phyloP scores from a whole-genome alignment of 2,113 vertebrate species.

The Pluvialis apricaria region DNA sequence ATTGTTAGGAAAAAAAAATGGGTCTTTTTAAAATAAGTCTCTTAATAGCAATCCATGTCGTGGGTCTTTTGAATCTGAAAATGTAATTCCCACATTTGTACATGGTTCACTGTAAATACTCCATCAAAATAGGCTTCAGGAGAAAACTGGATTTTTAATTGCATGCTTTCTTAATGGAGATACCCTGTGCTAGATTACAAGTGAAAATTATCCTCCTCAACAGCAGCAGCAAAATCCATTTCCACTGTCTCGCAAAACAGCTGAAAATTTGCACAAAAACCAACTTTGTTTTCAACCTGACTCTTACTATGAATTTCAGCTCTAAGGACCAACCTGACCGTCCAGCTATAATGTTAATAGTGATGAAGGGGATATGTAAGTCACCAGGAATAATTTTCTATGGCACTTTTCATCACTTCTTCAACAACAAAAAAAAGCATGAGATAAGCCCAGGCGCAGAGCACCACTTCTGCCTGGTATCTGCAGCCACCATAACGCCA shows the following conservation, averaged over 20 bases:
- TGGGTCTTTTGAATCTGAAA: background rate
- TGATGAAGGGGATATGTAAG: background rate
- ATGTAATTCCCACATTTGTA: background rate
- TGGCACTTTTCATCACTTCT: background rate
- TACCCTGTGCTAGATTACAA: background rate
- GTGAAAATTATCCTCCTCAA: background rate
- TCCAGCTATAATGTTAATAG: background rate
- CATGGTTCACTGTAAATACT: background rate
- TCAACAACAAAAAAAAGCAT: background rate
- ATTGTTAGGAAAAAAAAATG: rapidly evolving
- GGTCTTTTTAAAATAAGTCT: background rate
- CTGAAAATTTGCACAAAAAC: background rate
- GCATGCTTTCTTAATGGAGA: background rate
- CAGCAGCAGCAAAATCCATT: background rate
- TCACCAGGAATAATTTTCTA: background rate
- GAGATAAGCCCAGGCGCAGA: background rate
- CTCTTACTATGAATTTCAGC: background rate
- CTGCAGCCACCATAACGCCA: background rate
- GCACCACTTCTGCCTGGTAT: background rate
- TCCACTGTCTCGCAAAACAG: background rate
- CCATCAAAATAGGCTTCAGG: background rate
- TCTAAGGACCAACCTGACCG: background rate
- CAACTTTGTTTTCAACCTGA: background rate
- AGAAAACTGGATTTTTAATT: background rate
- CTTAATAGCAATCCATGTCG: background rate